Conservation (phyloP, 2,797 vertebrate species). For the Cichlasoma orientale region DNA sequence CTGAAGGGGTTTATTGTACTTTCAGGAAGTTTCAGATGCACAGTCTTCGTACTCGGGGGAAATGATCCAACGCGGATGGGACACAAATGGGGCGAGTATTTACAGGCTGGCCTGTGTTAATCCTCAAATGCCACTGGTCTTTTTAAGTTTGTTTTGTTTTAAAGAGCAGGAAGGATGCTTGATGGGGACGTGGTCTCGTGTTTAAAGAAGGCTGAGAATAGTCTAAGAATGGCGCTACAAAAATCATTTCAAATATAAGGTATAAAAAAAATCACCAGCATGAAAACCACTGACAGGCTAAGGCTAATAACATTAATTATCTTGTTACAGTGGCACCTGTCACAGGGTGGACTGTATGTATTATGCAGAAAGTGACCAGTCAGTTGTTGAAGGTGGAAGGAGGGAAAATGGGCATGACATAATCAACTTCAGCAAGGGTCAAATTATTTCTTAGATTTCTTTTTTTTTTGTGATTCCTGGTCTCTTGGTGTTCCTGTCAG, state of each 20-base stretch:
- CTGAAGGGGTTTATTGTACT: slow-evolving; percentile 1
- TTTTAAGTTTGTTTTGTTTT: neutral
- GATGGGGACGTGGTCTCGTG: neutral
- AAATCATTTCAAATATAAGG: neutral
- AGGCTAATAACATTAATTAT: fast-evolving
- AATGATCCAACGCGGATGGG: neutral
- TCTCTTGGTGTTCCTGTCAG: neutral
- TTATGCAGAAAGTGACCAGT: neutral
- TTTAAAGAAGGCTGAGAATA: neutral
- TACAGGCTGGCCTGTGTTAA: neutral
- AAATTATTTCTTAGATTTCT: neutral
- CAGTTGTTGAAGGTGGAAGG: neutral
- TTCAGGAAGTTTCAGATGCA: slow-evolving; percentile 9
- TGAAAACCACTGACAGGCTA: neutral
- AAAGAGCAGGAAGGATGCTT: neutral
- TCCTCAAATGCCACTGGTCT: neutral
- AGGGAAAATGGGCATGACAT: neutral
- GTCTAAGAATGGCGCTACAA: neutral
- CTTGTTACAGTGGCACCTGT: neutral
- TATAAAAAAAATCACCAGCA: neutral
- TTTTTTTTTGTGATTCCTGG: neutral
- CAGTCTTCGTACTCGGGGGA: neutral
- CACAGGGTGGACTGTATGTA: neutral
- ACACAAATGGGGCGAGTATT: neutral
- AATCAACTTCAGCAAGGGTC: neutral